Evolutionary conservation across 2,113 vertebrate genomes (phyloP).

Genomic region (Labeo rohita): DNA sequence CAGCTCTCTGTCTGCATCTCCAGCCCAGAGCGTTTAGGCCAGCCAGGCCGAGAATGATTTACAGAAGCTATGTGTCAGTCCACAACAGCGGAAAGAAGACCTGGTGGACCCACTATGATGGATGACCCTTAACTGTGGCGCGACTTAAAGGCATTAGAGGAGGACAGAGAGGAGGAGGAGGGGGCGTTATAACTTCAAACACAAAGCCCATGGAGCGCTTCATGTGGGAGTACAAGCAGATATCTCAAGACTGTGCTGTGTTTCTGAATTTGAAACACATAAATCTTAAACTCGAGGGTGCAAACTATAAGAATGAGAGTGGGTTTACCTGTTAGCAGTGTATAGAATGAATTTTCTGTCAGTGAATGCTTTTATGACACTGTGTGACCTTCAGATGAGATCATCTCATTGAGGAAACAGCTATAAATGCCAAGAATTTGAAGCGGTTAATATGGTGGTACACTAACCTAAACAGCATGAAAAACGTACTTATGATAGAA

Average conservation of each 20-base stretch:
- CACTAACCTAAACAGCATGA: background rate
- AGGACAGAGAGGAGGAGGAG: slow-evolving; percentile 55
- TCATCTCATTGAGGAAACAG: background rate
- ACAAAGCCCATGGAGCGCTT: slow-evolving; percentile 64
- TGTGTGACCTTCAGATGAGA: background rate
- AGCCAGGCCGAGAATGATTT: slow-evolving; percentile 72
- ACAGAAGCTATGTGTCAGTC: slow-evolving; percentile 67
- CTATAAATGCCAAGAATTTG: background rate
- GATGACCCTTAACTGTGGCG: slow-evolving; percentile 29
- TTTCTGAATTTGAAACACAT: slow-evolving; percentile 63
- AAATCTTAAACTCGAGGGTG: slow-evolving; percentile 23
- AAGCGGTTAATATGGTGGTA: background rate
- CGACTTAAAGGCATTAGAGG: slow-evolving; percentile 31
- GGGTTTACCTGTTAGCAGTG: background rate
- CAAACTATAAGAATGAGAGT: background rate
- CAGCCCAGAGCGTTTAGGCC: slow-evolving; percentile 64
- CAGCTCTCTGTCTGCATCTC: slow-evolving; percentile 20
- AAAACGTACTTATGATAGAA: background rate
- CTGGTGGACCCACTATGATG: slow-evolving; percentile 46
- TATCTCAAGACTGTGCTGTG: slow-evolving; percentile 62
- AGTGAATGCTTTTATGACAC: background rate
- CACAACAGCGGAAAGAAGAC: slow-evolving; percentile 53
- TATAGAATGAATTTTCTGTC: background rate
- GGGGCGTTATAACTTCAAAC: slow-evolving; percentile 65
- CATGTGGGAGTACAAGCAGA: background rate